These are phyloP conservation scores for Aporrectodea caliginosa DNA, from an alignment of 1,140 invertebrate species.

Conservation along the genomic window DNA sequence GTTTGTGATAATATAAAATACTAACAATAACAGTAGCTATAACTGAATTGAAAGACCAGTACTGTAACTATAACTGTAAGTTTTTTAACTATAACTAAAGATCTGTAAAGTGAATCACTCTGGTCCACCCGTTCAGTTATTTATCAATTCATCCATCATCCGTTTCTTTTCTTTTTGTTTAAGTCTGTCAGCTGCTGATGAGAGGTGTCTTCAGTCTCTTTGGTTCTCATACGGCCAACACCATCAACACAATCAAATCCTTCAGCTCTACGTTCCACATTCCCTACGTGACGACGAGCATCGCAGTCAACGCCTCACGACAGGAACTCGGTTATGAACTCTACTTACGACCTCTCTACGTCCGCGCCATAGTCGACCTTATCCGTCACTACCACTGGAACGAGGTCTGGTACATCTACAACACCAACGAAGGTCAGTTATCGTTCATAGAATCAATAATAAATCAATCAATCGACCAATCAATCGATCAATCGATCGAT, in stretches of 20 bases:
- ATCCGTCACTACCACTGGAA: conserved; percentile 85
- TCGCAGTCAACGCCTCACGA: conserved; percentile 28
- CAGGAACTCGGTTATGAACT: conserved; percentile 30
- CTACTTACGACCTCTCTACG: conserved; percentile 80
- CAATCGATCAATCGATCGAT: too few species aligned
- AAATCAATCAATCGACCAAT: too few species aligned
- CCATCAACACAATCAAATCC: conserved; percentile 89
- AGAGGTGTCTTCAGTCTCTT: conserved; percentile 84
- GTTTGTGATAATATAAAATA: too few species aligned
- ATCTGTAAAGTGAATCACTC: too few species aligned
- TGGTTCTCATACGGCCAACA: conserved; percentile 84
- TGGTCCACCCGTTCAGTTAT: too few species aligned
- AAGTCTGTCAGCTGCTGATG: conserved; percentile 88
- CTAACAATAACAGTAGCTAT: too few species aligned
- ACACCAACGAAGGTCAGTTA: conserved; percentile 82
- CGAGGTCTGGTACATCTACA: conserved; percentile 89
- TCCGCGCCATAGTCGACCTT: conserved; percentile 83
- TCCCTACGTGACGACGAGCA: conserved; percentile 72
- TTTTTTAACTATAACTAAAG: too few species aligned
- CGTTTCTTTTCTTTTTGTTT: too few species aligned
- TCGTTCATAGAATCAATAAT: too few species aligned
- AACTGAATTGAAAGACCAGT: too few species aligned
- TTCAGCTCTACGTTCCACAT: conserved; percentile 93
- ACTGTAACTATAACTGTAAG: too few species aligned
- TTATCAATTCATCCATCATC: too few species aligned